Evolutionary conservation across 2,888 invertebrate species (phyloP).

Genomic region (Spisula solida): DNA sequence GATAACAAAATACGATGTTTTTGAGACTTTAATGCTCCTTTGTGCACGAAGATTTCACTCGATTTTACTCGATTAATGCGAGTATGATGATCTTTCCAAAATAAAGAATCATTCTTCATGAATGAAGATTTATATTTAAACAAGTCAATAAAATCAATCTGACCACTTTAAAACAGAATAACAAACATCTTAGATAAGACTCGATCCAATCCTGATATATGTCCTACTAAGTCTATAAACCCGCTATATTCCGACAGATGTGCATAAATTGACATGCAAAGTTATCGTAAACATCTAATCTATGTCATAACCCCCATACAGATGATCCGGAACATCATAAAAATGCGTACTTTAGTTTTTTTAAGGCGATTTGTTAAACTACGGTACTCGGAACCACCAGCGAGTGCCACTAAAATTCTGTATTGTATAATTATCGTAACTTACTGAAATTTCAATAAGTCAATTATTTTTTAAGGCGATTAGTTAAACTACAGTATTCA

Average conservation of each 20-base stretch:
- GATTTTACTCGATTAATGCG: neutral
- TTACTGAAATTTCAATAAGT: neutral
- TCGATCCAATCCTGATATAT: constrained; percentile 31
- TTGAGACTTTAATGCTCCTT: constrained; percentile 29
- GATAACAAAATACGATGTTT: constrained; percentile 21
- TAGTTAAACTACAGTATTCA: neutral
- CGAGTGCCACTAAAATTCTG: neutral
- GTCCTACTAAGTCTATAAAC: constrained; percentile 18
- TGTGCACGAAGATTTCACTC: neutral
- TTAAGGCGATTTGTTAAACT: neutral
- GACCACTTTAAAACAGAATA: constrained; percentile 26
- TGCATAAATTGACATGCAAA: neutral
- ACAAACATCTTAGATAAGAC: constrained; percentile 24
- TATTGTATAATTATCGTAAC: neutral
- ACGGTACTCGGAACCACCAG: neutral
- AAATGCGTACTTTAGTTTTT: neutral
- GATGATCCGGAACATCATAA: constrained; percentile 7
- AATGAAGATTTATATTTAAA: constrained; percentile 29
- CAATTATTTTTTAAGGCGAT: neutral
- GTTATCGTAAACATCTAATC: constrained; percentile 17
- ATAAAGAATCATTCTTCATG: neutral
- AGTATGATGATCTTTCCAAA: neutral
- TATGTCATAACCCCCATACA: neutral
- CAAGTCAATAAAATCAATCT: constrained; percentile 44
- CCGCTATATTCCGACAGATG: neutral